phyloP scores from a whole-genome alignment of 2,888 invertebrate genomes.

The Pharmacophagus antenor region DNA sequence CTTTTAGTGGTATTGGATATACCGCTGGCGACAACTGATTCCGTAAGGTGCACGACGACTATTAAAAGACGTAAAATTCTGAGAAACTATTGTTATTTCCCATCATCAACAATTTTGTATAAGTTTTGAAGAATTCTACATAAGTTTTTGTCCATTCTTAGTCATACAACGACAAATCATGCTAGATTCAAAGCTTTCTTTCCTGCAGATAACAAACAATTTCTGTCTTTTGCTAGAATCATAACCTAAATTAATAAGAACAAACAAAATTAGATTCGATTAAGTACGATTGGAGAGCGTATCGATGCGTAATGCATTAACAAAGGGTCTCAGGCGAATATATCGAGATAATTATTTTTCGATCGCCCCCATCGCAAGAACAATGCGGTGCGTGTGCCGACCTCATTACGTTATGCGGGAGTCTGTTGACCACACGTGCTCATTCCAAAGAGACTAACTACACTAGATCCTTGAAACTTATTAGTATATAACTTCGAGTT shows the following conservation, averaged over 20 bases:
- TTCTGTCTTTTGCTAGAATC: not conserved
- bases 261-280: conserved; percentile 11
- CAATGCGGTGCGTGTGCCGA: conserved; percentile 44
- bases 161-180: no score
- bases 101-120: no score
- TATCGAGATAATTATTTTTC: conserved; percentile 42
- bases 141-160: no score
- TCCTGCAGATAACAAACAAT: no score
- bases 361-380: conserved; percentile 43
- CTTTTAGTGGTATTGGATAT: no score
- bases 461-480: not conserved
- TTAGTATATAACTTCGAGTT: no score
- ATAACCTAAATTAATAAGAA: not conserved
- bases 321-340: conserved; percentile 14
- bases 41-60: no score
- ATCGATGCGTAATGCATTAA: conserved; percentile 30
- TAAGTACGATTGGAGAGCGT: conserved; percentile 11
- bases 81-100: no score
- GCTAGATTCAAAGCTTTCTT: no score
- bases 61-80: no score
- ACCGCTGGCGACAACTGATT: no score
- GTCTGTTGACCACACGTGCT: conserved; percentile 17
- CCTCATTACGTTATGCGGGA: conserved; percentile 41
- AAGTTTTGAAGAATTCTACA: no score
- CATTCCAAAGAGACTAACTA: not conserved